phyloP scores from a whole-genome alignment of 2,113 vertebrate species.

The Delphinus delphis region DNA sequence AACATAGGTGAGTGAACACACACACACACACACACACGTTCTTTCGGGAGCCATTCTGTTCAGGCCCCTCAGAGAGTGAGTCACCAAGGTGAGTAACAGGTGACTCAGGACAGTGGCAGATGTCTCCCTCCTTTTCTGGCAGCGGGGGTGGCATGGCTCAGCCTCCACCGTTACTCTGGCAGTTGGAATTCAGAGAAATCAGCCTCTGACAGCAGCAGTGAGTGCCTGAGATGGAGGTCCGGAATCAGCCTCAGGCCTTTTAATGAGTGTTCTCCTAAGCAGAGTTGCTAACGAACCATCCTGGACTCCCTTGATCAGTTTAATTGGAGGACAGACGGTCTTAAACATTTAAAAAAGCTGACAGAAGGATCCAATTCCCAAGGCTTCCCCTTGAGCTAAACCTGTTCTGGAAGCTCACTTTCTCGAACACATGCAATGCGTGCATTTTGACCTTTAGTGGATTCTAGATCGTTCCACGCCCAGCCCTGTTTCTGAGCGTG shows the following conservation, averaged over 20 bases:
- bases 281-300: neutral
- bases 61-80: neutral
- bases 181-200: slow-evolving; percentile 51
- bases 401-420: slow-evolving; percentile 54
- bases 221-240: neutral
- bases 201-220: slow-evolving; percentile 50
- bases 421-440: slow-evolving; percentile 28
- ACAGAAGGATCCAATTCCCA: slow-evolving; percentile 73
- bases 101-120: neutral
- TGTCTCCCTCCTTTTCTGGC: slow-evolving; percentile 49
- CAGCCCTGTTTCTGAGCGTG: slow-evolving; percentile 72
- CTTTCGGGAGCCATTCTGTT: neutral
- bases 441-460: slow-evolving; percentile 63
- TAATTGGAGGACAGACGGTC: slow-evolving; percentile 76
- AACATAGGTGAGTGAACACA: neutral
- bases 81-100: slow-evolving; percentile 18
- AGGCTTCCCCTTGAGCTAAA: slow-evolving; percentile 71
- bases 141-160: neutral
- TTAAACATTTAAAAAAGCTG: slow-evolving; percentile 79
- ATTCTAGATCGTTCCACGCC: slow-evolving; percentile 48
- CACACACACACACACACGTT: fast-evolving
- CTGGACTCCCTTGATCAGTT: slow-evolving; percentile 75
- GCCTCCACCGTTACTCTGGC: slow-evolving; percentile 31
- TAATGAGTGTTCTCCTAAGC: slow-evolving; percentile 54
- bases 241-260: slow-evolving; percentile 55